Conservation (phyloP, 2,797 vertebrate species). For the Amphiprion clarkii region DNA sequence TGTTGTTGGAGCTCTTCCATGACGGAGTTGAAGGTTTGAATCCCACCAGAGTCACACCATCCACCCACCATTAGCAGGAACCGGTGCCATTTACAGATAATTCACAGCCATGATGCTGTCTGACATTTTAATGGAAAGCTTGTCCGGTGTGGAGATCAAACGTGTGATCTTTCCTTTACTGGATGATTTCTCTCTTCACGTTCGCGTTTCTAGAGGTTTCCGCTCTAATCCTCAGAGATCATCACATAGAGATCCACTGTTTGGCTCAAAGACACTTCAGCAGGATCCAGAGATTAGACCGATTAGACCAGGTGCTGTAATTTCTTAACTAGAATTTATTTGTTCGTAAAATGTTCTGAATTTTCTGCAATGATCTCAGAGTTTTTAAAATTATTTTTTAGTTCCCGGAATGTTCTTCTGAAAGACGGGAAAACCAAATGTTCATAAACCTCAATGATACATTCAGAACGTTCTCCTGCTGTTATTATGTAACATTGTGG, state of each 20-base stretch:
- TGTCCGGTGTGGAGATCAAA: slow-evolving; percentile 10
- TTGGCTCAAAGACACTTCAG: not conserved
- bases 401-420: too few species aligned
- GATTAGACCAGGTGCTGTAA: not conserved
- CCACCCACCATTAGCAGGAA: not conserved
- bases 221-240: not conserved
- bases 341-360: too few species aligned
- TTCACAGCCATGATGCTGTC: not conserved
- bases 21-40: slow-evolving; percentile 6
- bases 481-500: too few species aligned
- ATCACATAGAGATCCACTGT: not conserved
- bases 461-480: too few species aligned
- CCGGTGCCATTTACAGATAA: not conserved
- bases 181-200: not conserved
- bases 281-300: not conserved
- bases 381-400: too few species aligned
- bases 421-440: too few species aligned
- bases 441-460: too few species aligned
- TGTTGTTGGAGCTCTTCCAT: slow-evolving; percentile 11
- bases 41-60: not conserved
- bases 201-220: not conserved
- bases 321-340: too few species aligned
- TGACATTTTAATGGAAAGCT: slow-evolving; percentile 35
- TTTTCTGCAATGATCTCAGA: too few species aligned
- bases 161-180: not conserved